Base-by-base conservation (phyloP, 2,113 vertebrate species). In the Tenebrosternarchus preto region DNA sequence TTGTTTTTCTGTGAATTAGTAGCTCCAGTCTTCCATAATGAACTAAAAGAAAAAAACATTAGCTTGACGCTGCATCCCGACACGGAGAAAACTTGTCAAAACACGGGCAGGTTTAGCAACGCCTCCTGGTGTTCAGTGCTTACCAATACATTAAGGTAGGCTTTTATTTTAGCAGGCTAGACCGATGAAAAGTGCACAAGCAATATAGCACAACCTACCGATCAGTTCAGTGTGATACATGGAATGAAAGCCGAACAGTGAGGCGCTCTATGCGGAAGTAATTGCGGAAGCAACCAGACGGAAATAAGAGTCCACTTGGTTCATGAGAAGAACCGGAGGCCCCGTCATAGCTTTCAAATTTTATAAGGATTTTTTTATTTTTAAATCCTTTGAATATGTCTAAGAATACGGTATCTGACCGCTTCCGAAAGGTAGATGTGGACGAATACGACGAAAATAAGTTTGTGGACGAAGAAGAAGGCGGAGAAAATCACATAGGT, bases 361-460 rank as follows among this genome's bases (percentile, higher is more conserved):
- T 46, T 72, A 4, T 16, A 5, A 29, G 63, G 64, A 12, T 68
- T 72, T 66, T 25, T 71, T 1, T 1, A 46, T 11, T 39, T 80
- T 57, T 46, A 3, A 50, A 71, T 2, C 50, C 22, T 64, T 66
- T 9, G 56, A 82, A 76, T 33, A 97, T 97, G 96, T 93, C 96
- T 84, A 96, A 95, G 90, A 95, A 93, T 84, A 93, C 94, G 15
- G 91, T 94, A 81, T 94, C 93, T 25, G 94, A 94, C 80, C 94
- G 95, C 77, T 97, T 97, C 90, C 90, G 96, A 85, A 94, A 94
- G 85, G 95, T 98, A 85, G 97, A 98, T 77, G 95, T 98, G 83
- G 97, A 98, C 81, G 97, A 98, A 85, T 98, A 97, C 87, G 96
- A 98, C 83, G 96, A 98, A 91, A 98, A 98, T 91, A 98, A 98